These are phyloP conservation scores for Simalia tracyae DNA, from an alignment of 2,797 vertebrate species.

Conservation along the genomic window DNA sequence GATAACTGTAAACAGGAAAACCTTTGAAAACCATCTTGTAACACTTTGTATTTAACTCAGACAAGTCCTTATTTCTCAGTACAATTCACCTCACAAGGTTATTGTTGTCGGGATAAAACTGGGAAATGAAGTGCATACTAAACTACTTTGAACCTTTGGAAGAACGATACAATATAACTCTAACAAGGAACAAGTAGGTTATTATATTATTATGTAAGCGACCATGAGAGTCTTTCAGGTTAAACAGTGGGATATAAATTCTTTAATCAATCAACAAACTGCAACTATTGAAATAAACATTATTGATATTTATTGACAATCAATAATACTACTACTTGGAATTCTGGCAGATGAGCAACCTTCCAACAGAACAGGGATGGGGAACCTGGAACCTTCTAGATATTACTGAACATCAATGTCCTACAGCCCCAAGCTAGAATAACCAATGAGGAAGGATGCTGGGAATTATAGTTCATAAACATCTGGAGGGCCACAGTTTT, in stretches of 20 bases:
- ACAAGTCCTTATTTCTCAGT: not conserved
- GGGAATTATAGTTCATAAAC: not conserved
- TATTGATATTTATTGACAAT: not conserved
- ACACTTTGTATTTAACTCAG: too few relatives aligned
- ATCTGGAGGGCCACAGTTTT: accelerated
- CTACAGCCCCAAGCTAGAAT: not conserved
- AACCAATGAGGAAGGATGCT: not conserved
- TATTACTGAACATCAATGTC: not conserved
- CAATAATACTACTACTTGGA: not conserved
- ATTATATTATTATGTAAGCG: not conserved
- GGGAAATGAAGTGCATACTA: not conserved
- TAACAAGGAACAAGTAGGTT: not conserved
- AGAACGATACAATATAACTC: not conserved
- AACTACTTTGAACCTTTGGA: not conserved
- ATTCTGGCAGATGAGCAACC: not conserved
- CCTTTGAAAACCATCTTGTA: too few relatives aligned
- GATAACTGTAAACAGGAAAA: too few relatives aligned
- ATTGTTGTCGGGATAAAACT: not conserved
- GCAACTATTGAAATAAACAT: not conserved
- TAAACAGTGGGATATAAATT: not conserved
- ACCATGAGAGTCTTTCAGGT: not conserved
- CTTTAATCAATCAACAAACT: not conserved
- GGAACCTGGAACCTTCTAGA: not conserved
- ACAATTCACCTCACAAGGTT: not conserved
- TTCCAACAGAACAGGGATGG: not conserved